Evolutionary conservation across 1,140 invertebrate species (phyloP).

Genomic region (Bombus haemorrhoidalis): DNA sequence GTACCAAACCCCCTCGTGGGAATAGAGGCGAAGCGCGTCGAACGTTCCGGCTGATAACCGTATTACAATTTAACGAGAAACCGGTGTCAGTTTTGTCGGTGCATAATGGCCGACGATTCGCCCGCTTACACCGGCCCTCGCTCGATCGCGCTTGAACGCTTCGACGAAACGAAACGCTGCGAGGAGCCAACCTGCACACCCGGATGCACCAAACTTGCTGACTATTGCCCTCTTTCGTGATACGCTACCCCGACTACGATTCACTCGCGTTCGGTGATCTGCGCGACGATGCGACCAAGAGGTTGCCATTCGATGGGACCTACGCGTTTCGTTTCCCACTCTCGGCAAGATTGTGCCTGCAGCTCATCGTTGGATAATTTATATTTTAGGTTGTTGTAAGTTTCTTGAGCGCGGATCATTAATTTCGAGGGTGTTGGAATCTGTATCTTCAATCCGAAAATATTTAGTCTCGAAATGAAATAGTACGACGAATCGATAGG

Average conservation of each 20-base stretch:
- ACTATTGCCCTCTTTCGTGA: background rate
- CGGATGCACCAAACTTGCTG: conserved; percentile 26
- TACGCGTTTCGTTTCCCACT: background rate
- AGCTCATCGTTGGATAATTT: no score
- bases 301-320: background rate
- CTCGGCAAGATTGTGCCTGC: background rate
- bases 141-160: background rate
- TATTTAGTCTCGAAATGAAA: no score
- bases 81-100: conserved; percentile 68
- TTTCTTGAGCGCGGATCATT: no score
- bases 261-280: background rate
- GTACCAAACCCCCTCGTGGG: conserved; percentile 63
- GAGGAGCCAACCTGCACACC: conserved; percentile 6
- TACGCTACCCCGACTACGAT: background rate
- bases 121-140: conserved; percentile 25
- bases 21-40: conserved; percentile 70
- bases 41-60: conserved; percentile 73
- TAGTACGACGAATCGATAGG: no score
- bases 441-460: no score
- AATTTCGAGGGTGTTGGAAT: fast-evolving
- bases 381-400: no score
- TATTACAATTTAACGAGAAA: conserved; percentile 70
- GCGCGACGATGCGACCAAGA: background rate
- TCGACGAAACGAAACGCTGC: background rate
- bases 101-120: conserved; percentile 60